Evolutionary conservation across 2,797 vertebrate species (phyloP).

Genomic region (Myiotriccus ornatus): DNA sequence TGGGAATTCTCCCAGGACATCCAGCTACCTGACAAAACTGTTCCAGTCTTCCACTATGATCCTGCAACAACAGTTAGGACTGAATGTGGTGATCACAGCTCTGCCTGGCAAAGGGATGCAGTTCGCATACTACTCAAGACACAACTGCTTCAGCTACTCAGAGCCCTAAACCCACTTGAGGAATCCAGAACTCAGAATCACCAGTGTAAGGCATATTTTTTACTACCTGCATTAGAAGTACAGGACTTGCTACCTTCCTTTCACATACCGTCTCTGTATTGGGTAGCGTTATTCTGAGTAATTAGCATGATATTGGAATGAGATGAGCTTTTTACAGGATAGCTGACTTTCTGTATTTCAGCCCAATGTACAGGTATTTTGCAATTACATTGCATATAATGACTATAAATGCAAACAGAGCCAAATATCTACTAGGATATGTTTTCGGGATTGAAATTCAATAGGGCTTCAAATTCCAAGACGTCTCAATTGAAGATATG

Average conservation of each 20-base stretch:
- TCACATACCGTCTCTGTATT: background rate
- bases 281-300: background rate
- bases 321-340: background rate
- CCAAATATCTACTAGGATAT: background rate
- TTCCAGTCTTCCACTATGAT: background rate
- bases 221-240: background rate
- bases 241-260: background rate
- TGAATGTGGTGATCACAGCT: background rate
- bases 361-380: background rate
- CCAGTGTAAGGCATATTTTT: background rate
- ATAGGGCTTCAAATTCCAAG: background rate
- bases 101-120: background rate
- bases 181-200: background rate
- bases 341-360: background rate
- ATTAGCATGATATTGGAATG: background rate
- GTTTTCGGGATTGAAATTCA: background rate
- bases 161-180: background rate
- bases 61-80: background rate
- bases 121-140: background rate
- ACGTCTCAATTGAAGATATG: background rate
- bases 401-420: background rate
- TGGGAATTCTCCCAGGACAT: background rate
- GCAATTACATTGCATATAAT: background rate
- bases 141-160: background rate
- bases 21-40: background rate